Evolutionary conservation across 2,797 vertebrate genomes (phyloP).

Genomic region (Cossypha dichroa): DNA sequence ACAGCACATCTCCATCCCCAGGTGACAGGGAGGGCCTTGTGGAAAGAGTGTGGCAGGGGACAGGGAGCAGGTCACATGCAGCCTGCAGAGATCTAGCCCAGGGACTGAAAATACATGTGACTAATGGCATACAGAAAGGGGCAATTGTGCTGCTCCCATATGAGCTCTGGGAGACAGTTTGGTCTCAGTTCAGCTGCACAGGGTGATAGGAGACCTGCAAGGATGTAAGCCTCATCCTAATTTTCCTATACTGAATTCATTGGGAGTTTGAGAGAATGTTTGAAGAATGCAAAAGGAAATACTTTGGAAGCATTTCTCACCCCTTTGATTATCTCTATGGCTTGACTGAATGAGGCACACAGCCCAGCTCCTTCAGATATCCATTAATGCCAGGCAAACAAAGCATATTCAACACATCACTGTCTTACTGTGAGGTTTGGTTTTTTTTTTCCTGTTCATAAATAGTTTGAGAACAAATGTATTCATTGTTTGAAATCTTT

Average conservation of each 20-base stretch:
- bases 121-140: neutral
- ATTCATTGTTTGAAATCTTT: neutral
- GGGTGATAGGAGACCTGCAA: neutral
- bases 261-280: neutral
- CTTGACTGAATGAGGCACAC: neutral
- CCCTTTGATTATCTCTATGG: constrained; percentile 5
- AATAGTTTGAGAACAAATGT: neutral
- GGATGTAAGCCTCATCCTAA: neutral
- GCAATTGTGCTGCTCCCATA: neutral
- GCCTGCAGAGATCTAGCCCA: neutral
- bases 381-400: neutral
- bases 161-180: neutral
- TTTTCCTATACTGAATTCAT: neutral
- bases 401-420: neutral
- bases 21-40: neutral
- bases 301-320: neutral
- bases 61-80: neutral
- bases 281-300: neutral
- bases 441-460: neutral
- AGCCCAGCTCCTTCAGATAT: neutral
- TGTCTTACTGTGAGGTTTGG: neutral
- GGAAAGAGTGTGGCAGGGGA: neutral
- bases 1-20: neutral
- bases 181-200: neutral
- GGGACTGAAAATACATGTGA: neutral